A percentile compares a stretch with the other conserved stretches of the same genome.
phyloP scores from a whole-genome alignment of 35 echinoderm and acorn worm species.

The Eucidaris tribuloides region DNA sequence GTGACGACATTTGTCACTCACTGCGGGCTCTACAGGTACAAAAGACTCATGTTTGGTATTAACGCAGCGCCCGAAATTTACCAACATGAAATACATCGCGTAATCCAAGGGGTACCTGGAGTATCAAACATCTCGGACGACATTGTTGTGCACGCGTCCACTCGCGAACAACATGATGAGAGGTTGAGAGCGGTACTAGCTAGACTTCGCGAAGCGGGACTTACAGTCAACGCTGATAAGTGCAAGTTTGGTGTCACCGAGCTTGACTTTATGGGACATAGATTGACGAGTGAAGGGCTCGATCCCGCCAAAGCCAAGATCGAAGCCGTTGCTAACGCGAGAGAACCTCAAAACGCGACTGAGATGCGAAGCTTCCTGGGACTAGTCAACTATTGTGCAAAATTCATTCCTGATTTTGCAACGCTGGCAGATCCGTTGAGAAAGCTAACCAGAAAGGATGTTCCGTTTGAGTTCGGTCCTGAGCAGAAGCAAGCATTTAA shows the following conservation, averaged over 20 bases:
- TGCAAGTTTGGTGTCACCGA: conserved; percentile 47
- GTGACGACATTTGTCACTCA: conserved; percentile 45
- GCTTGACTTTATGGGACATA: conserved; percentile 61
- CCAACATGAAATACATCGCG: neutral
- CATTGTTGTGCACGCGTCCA: conserved; percentile 9
- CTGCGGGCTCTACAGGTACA: conserved; percentile 20
- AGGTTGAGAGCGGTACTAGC: neutral
- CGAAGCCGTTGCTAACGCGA: conserved; percentile 17
- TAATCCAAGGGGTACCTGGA: neutral
- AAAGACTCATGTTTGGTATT: conserved; percentile 39
- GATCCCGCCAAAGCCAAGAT: conserved; percentile 32
- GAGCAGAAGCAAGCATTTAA: conserved; percentile 26
- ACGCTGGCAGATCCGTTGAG: conserved; percentile 51
- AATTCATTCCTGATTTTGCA: conserved; percentile 66
- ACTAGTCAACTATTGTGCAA: conserved; percentile 38
- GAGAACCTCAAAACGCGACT: conserved; percentile 27
- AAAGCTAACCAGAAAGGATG: conserved; percentile 40
- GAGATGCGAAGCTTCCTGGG: conserved; percentile 59
- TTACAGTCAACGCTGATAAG: conserved; percentile 40
- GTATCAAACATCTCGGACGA: conserved; percentile 24
- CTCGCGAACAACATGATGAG: conserved; percentile 9
- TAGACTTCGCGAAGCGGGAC: neutral
- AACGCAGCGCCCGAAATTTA: conserved; percentile 32
- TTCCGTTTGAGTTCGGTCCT: conserved; percentile 31
- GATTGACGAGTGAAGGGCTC: conserved; percentile 17